Evolutionary conservation across 2,113 vertebrate genomes (phyloP).

Genomic region (Amblyornis subalaris): DNA sequence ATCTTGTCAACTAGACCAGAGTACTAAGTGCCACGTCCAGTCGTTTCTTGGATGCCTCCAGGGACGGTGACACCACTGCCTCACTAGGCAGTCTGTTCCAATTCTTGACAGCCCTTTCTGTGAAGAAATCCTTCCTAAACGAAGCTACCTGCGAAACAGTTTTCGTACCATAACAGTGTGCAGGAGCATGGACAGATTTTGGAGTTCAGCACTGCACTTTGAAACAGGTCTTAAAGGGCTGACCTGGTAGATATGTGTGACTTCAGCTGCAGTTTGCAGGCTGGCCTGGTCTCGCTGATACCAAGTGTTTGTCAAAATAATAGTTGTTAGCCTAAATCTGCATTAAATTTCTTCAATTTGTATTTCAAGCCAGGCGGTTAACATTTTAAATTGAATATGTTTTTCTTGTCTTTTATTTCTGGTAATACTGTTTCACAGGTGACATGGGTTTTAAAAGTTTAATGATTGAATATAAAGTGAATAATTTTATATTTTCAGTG

Average conservation of each 20-base stretch:
- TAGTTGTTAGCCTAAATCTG: not conserved
- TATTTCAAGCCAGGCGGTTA: not conserved
- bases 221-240: not conserved
- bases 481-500: not conserved
- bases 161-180: not conserved
- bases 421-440: not conserved
- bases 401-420: not conserved
- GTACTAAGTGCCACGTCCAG: not conserved
- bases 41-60: not conserved
- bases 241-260: not conserved
- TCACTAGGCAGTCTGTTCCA: not conserved
- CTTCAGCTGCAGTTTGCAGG: not conserved
- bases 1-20: not conserved
- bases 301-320: not conserved
- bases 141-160: not conserved
- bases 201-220: not conserved
- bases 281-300: not conserved
- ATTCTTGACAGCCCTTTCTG: not conserved
- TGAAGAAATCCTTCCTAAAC: not conserved
- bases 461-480: not conserved
- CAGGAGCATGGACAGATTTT: not conserved
- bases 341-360: not conserved
- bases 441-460: not conserved
- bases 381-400: not conserved
- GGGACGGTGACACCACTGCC: accelerated